These are phyloP conservation scores for Henricia sp. DNA, from an alignment of 53 echinoderm and acorn worm species.

Conservation along the genomic window DNA sequence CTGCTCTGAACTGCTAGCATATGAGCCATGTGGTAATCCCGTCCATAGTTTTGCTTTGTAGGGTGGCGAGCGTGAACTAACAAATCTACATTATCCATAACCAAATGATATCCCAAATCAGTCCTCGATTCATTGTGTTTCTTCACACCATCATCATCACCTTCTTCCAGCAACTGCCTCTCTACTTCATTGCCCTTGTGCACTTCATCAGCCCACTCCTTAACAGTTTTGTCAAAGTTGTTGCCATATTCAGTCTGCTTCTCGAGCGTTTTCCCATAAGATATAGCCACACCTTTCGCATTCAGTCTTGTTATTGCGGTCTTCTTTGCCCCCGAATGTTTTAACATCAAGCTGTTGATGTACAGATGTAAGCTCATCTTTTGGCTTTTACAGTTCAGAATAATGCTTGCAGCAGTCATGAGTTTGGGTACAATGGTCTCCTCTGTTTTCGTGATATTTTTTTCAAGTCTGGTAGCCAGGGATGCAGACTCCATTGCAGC, in stretches of 20 bases:
- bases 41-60: constrained; percentile 1
- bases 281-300: background rate
- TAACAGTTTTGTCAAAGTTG: constrained; percentile 3
- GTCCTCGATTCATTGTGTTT: background rate
- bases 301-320: background rate
- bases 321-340: background rate
- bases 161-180: too few relatives aligned
- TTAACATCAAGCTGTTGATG: constrained; percentile 10
- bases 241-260: constrained; percentile 9
- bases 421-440: constrained; percentile 6
- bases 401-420: constrained; percentile 15
- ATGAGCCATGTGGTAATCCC: constrained; percentile 38
- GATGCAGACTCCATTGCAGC: background rate
- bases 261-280: background rate
- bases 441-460: constrained; percentile 27
- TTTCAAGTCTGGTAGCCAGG: background rate
- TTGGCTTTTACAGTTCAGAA: constrained; percentile 26
- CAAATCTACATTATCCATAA: constrained; percentile 49
- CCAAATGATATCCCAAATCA: background rate
- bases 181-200: too few relatives aligned
- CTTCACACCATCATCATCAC: too few relatives aligned
- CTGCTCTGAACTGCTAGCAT: constrained; percentile 19
- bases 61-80: constrained; percentile 4
- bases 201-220: constrained; percentile 17
- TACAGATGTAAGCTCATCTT: constrained; percentile 35